Percentiles rank a stretch among this genome's conserved stretches.
Conservation (phyloP, 2,888 invertebrate species). For the Nasonovia ribisnigri region DNA sequence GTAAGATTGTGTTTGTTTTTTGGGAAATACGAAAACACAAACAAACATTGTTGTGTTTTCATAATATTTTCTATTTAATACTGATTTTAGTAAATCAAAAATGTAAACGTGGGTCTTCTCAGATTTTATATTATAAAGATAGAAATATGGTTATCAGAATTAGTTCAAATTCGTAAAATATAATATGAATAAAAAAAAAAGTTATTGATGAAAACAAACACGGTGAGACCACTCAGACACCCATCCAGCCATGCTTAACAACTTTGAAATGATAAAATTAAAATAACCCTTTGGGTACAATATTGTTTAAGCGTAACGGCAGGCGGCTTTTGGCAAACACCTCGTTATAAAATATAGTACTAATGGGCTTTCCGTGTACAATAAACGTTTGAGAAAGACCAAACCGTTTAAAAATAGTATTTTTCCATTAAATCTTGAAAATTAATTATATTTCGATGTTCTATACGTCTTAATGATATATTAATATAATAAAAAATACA, state of each 20-base stretch:
- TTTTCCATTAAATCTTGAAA: background rate
- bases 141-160: background rate
- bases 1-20: too few species aligned
- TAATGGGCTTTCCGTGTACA: slow-evolving; percentile 2
- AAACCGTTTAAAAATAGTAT: background rate
- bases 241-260: background rate
- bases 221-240: background rate
- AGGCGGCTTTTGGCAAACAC: slow-evolving; percentile 10
- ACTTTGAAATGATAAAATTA: background rate
- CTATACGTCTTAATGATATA: background rate
- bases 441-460: background rate
- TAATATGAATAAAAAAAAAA: background rate
- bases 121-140: background rate
- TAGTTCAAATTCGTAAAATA: background rate
- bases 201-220: background rate
- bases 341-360: background rate
- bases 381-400: background rate
- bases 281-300: background rate
- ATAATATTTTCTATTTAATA: background rate
- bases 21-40: too few species aligned
- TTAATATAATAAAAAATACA: background rate
- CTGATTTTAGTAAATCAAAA: background rate
- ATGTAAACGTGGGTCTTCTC: background rate
- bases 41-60: too few species aligned
- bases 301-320: background rate